These are phyloP conservation scores for Heliconius eleuchia DNA, from an alignment of 1,140 invertebrate genomes.

Conservation along the genomic window DNA sequence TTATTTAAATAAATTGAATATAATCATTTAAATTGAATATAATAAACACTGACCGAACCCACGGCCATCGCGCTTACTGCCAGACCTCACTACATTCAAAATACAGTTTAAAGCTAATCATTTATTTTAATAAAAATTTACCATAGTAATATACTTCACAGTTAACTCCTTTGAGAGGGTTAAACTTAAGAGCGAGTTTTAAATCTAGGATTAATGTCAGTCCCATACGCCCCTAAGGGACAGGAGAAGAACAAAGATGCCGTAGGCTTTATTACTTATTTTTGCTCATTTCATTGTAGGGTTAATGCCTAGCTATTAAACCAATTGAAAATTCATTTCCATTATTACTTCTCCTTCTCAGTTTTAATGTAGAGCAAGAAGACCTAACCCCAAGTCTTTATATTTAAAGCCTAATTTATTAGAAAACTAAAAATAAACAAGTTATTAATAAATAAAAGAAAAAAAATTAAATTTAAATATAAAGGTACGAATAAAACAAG, in stretches of 20 bases:
- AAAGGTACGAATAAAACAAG: neutral
- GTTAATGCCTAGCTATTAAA: neutral
- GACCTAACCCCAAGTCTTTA: too few relatives aligned
- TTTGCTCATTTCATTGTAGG: neutral
- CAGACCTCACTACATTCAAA: too few relatives aligned
- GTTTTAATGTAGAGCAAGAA: too few relatives aligned
- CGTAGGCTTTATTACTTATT: neutral
- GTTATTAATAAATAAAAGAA: neutral
- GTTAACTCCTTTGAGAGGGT: neutral
- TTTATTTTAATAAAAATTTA: too few relatives aligned
- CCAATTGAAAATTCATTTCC: neutral
- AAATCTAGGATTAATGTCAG: constrained; percentile 5
- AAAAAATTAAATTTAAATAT: neutral
- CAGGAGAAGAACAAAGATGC: neutral
- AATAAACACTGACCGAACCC: too few relatives aligned
- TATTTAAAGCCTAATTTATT: too few relatives aligned
- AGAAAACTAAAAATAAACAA: neutral
- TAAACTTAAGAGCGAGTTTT: neutral
- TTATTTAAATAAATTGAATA: too few relatives aligned
- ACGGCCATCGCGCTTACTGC: too few relatives aligned
- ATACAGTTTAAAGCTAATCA: too few relatives aligned
- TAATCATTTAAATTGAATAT: too few relatives aligned
- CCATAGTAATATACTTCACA: too few relatives aligned
- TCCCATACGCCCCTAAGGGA: neutral
- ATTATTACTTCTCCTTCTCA: neutral